Percentiles rank a stretch among this genome's conserved stretches.
phyloP scores from a whole-genome alignment of 2,113 vertebrate species.

The Lagenorhynchus albirostris region DNA sequence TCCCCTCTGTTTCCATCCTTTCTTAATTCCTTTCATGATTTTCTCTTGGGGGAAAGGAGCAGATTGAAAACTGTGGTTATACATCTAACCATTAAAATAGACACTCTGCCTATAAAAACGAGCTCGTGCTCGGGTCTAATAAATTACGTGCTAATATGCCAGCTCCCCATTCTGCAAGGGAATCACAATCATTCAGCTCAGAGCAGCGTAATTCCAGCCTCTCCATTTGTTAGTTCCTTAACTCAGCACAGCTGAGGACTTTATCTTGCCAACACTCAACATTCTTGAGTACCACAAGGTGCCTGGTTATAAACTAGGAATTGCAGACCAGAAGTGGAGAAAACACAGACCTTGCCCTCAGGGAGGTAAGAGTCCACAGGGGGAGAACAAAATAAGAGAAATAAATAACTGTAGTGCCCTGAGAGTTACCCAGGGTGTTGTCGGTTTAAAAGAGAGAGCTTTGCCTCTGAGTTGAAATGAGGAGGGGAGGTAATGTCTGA shows the following conservation, averaged over 20 bases:
- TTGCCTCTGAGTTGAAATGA: background rate
- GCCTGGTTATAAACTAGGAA: background rate
- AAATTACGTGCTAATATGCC: slow-evolving; percentile 76
- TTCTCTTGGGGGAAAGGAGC: slow-evolving; percentile 62
- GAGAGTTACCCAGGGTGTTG: background rate
- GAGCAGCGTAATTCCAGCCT: background rate
- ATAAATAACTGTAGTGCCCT: background rate
- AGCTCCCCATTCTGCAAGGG: slow-evolving; percentile 42
- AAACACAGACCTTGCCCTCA: background rate
- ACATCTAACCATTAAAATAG: slow-evolving; percentile 76
- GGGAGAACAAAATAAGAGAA: background rate
- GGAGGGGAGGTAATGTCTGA: background rate
- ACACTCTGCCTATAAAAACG: slow-evolving; percentile 69
- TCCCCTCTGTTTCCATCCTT: background rate
- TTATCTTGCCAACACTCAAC: background rate
- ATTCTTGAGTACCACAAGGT: background rate
- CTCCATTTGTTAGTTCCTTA: slow-evolving; percentile 1
- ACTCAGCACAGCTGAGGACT: background rate
- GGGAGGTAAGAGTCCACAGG: background rate
- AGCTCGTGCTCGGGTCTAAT: slow-evolving; percentile 70
- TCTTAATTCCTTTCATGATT: slow-evolving; percentile 42
- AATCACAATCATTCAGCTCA: slow-evolving; percentile 55
- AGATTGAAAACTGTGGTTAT: slow-evolving; percentile 74
- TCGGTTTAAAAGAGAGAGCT: background rate
- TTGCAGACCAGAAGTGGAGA: background rate